These are phyloP conservation scores for Philhelius pedissequus DNA, from an alignment of 2,888 invertebrate species.

Conservation along the genomic window DNA sequence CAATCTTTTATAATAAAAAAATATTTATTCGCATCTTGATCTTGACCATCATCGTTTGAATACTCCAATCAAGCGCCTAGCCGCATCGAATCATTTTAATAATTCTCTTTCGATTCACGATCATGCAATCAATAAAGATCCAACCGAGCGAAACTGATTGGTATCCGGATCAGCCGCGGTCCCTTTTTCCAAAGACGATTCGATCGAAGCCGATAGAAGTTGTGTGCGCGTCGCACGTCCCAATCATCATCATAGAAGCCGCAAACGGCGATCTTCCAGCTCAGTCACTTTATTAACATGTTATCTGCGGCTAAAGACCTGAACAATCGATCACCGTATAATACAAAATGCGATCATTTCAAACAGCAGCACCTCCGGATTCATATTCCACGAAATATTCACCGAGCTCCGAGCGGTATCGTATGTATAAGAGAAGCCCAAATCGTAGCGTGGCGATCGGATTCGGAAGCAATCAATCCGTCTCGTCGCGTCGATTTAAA, in stretches of 20 bases:
- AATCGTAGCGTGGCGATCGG: background rate
- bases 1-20: constrained; percentile 3
- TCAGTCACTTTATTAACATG: constrained; percentile 63
- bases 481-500: constrained; percentile 16
- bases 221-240: background rate
- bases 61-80: constrained; percentile 4
- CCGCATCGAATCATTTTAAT: constrained; percentile 15
- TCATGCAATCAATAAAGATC: constrained; percentile 51
- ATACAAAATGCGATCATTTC: constrained; percentile 32
- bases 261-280: constrained; percentile 13
- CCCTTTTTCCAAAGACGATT: background rate
- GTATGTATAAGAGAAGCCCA: background rate
- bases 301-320: constrained; percentile 49
- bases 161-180: too few species aligned
- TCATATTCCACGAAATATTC: constrained; percentile 18
- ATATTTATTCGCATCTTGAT: constrained; percentile 26
- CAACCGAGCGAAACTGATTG: constrained; percentile 25
- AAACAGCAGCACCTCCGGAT: constrained; percentile 49
- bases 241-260: constrained; percentile 34
- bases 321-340: constrained; percentile 49
- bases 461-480: constrained; percentile 39
- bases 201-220: background rate
- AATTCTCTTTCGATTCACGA: constrained; percentile 48
- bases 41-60: constrained; percentile 19
- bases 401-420: background rate